phyloP scores from a whole-genome alignment of 2,797 vertebrate species.

The Megalops cyprinoides region DNA sequence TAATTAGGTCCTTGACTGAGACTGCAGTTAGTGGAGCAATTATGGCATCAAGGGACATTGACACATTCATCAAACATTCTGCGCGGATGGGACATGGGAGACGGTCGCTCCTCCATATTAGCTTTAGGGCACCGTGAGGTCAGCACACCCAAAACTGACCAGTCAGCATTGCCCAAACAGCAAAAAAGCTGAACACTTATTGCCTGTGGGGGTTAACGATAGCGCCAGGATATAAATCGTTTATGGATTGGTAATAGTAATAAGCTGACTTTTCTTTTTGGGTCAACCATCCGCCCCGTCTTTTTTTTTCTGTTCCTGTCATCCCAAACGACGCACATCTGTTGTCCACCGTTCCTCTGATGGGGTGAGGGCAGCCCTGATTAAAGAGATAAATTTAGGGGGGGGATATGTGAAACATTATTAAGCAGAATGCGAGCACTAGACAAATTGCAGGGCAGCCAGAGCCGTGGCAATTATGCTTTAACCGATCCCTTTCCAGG shows the following conservation, averaged over 20 bases:
- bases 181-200: background rate
- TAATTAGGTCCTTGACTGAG: constrained; percentile 9
- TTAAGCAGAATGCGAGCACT: background rate
- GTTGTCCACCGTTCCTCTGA: background rate
- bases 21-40: constrained; percentile 35
- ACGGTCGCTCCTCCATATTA: background rate
- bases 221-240: constrained; percentile 79
- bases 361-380: background rate
- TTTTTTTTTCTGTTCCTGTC: background rate
- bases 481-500: no score
- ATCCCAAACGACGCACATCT: constrained; percentile 3
- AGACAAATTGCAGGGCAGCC: background rate
- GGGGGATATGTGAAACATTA: background rate
- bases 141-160: constrained; percentile 67
- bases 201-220: constrained; percentile 70
- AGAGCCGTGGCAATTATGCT: no score
- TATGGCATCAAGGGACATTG: constrained; percentile 61
- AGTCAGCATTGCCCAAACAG: constrained; percentile 62
- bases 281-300: background rate
- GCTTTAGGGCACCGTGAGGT: background rate
- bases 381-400: background rate
- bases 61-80: constrained; percentile 65
- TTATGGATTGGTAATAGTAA: constrained; percentile 81
- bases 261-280: constrained; percentile 62
- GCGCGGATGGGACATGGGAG: background rate